These are phyloP conservation scores for Podarcis muralis DNA, from an alignment of 2,113 vertebrate species.

Conservation along the genomic window DNA sequence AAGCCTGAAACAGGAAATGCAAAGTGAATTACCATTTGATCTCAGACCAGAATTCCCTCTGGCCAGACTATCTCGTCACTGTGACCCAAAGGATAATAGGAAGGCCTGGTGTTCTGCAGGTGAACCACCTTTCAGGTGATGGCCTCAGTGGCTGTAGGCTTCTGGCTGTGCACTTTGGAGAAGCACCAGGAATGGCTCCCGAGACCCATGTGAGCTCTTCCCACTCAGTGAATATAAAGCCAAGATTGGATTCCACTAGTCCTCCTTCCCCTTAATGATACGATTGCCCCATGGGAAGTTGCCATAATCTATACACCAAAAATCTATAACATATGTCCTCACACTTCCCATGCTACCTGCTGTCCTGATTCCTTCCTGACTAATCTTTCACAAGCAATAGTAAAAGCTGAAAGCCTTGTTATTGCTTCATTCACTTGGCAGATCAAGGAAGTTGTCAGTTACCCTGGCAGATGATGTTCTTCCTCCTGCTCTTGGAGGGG, in stretches of 20 bases:
- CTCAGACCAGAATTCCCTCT: background rate
- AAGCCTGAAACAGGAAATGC: background rate
- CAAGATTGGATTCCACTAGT: background rate
- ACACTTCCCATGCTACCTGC: background rate
- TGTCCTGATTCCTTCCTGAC: background rate
- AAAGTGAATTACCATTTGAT: background rate
- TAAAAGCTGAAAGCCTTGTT: background rate
- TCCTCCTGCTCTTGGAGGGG: too few relatives aligned
- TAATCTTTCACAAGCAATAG: background rate
- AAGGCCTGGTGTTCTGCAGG: background rate
- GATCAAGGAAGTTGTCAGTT: background rate
- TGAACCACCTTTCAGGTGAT: background rate
- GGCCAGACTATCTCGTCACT: background rate
- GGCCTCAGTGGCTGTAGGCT: background rate
- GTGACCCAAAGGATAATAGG: background rate
- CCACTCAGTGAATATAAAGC: background rate
- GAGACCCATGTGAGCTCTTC: background rate
- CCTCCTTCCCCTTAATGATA: background rate
- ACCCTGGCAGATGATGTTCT: background rate
- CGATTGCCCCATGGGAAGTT: background rate
- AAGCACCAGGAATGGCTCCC: background rate
- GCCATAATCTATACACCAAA: background rate
- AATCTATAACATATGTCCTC: background rate
- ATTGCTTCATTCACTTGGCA: background rate
- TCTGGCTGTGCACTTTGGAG: background rate